Base-by-base conservation (phyloP, 2,797 vertebrate genomes). In the Pelochelys cantorii region DNA sequence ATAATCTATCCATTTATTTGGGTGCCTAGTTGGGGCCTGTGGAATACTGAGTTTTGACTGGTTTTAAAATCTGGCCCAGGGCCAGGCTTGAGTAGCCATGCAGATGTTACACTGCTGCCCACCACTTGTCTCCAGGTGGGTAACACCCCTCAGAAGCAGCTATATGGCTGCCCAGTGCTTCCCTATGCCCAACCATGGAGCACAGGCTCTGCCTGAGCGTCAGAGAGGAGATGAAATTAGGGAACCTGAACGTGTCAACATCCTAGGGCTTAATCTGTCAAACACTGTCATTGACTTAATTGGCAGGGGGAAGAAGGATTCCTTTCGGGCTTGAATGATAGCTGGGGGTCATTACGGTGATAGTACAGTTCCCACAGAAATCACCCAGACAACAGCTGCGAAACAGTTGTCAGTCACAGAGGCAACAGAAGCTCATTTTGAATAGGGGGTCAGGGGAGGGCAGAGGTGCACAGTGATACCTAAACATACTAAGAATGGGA, bases 1-100 rank as follows among this genome's bases (percentile, higher is more conserved):
- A 22, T 0, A 3, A 27, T 13, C 7, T 11, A 25, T 14, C 52
- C 3, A 4, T 13, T 56, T 60, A 2, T 77, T 42, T 74, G 13
- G 18, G 68, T 71, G 11, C n/a, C 9, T 23, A 5, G 5, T 8
- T 23, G 68, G 74, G 5, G 27, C 27, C 42, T 15, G 25, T 48
- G 37, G 25, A 48, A 42, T 27, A 29, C 42, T 77, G 42, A 29
- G 27, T 52, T 71, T 77, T 29, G 25, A 27, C 48, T 27, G 13
- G 42, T 71, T 68, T 68, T 68, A n/a, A 34, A 71, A 71, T 37
- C n/a, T 71, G n/a, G n/a, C 18, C 65, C 8, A 71, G 65, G 34
- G 65, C 65, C 34, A 22, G 18, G n/a, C 22, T 11, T 34, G n/a
- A 71, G n/a, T 10, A 22, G n/a, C 18, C 65, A 71, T 71, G 65